Evolutionary conservation across 2,888 invertebrate genomes (phyloP).

Genomic region (Nephrotoma guestfalica): DNA sequence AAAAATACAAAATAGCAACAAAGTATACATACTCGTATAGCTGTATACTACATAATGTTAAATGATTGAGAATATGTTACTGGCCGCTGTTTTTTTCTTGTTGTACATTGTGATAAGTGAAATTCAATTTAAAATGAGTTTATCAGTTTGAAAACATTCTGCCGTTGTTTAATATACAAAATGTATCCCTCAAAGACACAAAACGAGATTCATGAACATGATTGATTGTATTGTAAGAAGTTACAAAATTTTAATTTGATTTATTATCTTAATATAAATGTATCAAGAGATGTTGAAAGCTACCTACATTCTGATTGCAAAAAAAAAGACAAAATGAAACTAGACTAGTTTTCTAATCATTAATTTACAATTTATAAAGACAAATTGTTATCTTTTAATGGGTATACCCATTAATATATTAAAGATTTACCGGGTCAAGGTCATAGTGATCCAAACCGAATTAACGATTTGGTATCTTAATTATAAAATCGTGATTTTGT

Average conservation of each 20-base stretch:
- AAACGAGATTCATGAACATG: background rate
- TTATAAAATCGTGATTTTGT: background rate
- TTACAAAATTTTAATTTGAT: background rate
- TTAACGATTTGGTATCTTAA: background rate
- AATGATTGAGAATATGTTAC: background rate
- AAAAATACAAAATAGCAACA: background rate
- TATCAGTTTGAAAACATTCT: background rate
- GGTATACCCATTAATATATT: background rate
- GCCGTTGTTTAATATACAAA: background rate
- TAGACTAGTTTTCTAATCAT: background rate
- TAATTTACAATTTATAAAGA: background rate
- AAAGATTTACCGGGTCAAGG: background rate
- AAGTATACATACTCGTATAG: background rate
- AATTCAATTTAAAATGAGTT: background rate
- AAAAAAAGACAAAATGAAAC: background rate
- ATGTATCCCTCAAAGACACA: background rate
- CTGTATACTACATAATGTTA: background rate
- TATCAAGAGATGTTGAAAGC: background rate
- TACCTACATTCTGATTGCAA: background rate
- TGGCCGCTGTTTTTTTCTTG: background rate
- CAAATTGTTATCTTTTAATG: background rate
- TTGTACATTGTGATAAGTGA: background rate
- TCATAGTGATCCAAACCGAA: background rate
- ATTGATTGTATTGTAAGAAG: background rate
- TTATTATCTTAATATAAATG: background rate